Evolutionary conservation across 1,140 invertebrate genomes (phyloP), one percentile per base, ranked within the genome.

Genomic region (Hycleus phaleratus): DNA sequence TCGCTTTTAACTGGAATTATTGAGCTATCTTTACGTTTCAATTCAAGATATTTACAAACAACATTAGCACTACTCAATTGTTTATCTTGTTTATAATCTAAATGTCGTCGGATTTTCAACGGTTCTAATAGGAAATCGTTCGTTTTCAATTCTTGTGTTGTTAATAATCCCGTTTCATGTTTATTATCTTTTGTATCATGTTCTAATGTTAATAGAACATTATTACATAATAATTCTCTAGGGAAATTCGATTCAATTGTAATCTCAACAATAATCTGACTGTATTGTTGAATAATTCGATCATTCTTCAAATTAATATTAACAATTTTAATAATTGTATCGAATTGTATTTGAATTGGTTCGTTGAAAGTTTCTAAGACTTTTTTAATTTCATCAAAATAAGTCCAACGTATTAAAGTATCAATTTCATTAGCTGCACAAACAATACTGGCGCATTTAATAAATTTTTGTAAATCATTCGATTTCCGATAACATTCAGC

Each of bases 401-500:
- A 89, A 58, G 82, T 83, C 63, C 85, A 85, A 62, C 86, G 79
- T 47, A 87, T 83, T 58, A 87, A 79, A 40, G 85, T 82, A 65
- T 88, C 84, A 50, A 93, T 75, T 68, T 86, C 81, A 7, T 79
- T 72, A 42, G 81, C 82, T 67, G 88, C 85, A 4, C 90, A 85
- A 59, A 95, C 85, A 45, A 85, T 82, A 52, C 86, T 85, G 71
- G 87, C 88, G 46, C 85, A 79, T 75, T 86, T 87, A 1, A 82
- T 82, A 59, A 87, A 88, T 62, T 83, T 84, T 59, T 87, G 81
- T 44, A 77, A 77, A 70, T 95, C 90, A 3, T 82, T 81, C 75
- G 91, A 86, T 63, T 85, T 82, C 56, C 84, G 82, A 66, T 93
- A 93, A 67, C 91, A 95, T 46, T 87, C 81, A 0, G 91, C 89